Evolutionary conservation across 2,888 invertebrate genomes (phyloP).

Genomic region (Unio delphinus): DNA sequence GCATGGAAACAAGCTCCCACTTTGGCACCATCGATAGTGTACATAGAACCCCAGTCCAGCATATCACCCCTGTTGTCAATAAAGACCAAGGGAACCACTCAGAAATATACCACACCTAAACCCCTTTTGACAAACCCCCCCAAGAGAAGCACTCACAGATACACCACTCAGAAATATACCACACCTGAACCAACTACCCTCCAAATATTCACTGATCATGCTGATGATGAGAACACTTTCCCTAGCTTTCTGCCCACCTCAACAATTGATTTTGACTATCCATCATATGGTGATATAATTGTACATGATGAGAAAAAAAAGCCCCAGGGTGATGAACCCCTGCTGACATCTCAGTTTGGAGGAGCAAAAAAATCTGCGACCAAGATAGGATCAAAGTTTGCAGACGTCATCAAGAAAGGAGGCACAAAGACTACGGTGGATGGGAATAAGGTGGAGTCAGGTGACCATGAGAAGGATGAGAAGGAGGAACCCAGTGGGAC

Average conservation of each 20-base stretch:
- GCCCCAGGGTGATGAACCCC: neutral
- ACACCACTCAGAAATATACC: neutral
- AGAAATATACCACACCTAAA: neutral
- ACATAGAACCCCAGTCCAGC: slow-evolving; percentile 3
- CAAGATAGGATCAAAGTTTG: slow-evolving; percentile 4
- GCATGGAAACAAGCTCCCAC: slow-evolving; percentile 58
- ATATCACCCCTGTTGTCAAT: slow-evolving; percentile 4
- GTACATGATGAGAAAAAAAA: neutral
- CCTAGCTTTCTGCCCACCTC: too few relatives aligned
- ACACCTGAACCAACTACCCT: neutral
- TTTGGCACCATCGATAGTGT: slow-evolving; percentile 3
- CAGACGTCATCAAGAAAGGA: slow-evolving; percentile 1
- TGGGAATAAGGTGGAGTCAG: slow-evolving; percentile 1
- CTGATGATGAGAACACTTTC: too few relatives aligned
- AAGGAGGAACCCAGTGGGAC: slow-evolving; percentile 16
- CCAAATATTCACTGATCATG: too few relatives aligned
- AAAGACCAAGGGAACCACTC: neutral
- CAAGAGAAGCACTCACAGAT: neutral
- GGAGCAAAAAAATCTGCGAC: slow-evolving; percentile 7
- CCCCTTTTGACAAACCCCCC: slow-evolving; percentile 1
- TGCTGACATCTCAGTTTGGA: neutral
- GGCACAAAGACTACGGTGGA: neutral
- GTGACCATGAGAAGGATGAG: slow-evolving; percentile 6
- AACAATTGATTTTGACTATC: slow-evolving; percentile 6
- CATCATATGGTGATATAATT: neutral